Evolutionary conservation across 2,888 invertebrate genomes (phyloP).

Genomic region (Pristionchus fissidentatus): DNA sequence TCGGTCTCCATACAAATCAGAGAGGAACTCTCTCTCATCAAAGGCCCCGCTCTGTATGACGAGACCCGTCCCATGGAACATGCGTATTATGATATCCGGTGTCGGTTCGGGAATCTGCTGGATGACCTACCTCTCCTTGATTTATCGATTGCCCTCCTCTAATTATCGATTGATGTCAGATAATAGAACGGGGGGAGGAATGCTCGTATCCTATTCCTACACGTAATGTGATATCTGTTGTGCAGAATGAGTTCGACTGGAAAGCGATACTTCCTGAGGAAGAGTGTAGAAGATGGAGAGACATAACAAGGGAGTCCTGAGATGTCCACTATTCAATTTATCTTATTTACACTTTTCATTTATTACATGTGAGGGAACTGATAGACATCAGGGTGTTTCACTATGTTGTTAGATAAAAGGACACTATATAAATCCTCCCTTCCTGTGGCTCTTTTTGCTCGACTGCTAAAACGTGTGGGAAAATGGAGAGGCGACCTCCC

Average conservation of each 20-base stretch:
- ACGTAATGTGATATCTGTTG: slow-evolving; percentile 30
- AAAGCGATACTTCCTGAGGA: no score
- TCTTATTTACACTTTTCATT: neutral
- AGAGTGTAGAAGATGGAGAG: neutral
- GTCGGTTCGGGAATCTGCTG: neutral
- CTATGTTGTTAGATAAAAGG: no score
- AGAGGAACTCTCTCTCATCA: neutral
- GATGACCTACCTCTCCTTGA: neutral
- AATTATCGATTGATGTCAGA: slow-evolving; percentile 37
- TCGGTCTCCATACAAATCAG: slow-evolving; percentile 29
- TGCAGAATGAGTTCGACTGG: slow-evolving; percentile 32
- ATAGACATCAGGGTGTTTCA: no score
- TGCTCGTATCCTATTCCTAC: neutral
- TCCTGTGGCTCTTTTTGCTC: neutral
- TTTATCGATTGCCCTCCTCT: no score
- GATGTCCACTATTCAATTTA: neutral
- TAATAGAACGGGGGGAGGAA: neutral
- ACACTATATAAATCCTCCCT: neutral
- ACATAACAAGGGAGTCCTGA: neutral
- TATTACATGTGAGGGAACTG: neutral
- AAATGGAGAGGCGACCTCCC: slow-evolving; percentile 14
- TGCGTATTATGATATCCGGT: slow-evolving; percentile 34
- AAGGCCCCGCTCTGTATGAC: neutral
- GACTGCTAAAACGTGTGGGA: neutral
- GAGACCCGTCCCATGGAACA: neutral